Evolutionary conservation across 2,797 vertebrate genomes (phyloP).

Genomic region (Scolopax rusticola): DNA sequence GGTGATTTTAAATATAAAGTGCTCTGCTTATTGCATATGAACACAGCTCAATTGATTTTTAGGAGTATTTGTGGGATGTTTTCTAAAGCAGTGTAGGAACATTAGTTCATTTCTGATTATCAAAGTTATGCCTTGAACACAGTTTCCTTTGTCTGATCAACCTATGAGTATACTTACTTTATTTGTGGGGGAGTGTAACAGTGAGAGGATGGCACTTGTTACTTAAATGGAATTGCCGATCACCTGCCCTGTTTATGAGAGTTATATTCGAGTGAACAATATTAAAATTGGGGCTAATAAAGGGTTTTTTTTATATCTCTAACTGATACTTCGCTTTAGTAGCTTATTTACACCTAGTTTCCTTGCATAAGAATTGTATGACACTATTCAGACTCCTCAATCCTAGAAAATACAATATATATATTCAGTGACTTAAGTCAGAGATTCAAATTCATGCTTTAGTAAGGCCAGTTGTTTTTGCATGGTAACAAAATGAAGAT

Average conservation of each 20-base stretch:
- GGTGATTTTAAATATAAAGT: neutral
- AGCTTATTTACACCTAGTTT: constrained; percentile 39
- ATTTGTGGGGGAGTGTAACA: neutral
- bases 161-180: neutral
- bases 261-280: neutral
- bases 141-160: neutral
- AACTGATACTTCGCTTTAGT: constrained; percentile 30
- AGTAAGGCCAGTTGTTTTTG: constrained; percentile 66
- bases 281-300: neutral
- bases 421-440: constrained; percentile 64
- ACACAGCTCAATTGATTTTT: neutral
- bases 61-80: neutral
- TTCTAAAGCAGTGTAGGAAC: neutral
- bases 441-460: constrained; percentile 58
- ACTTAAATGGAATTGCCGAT: neutral
- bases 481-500: constrained; percentile 66
- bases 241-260: neutral
- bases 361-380: neutral
- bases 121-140: neutral
- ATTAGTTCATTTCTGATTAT: neutral
- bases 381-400: constrained; percentile 3
- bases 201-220: neutral
- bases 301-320: constrained; percentile 17
- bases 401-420: constrained; percentile 55
- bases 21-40: neutral